These are phyloP conservation scores for Alligator sinensis DNA, from an alignment of 2,113 vertebrate species.

Conservation along the genomic window DNA sequence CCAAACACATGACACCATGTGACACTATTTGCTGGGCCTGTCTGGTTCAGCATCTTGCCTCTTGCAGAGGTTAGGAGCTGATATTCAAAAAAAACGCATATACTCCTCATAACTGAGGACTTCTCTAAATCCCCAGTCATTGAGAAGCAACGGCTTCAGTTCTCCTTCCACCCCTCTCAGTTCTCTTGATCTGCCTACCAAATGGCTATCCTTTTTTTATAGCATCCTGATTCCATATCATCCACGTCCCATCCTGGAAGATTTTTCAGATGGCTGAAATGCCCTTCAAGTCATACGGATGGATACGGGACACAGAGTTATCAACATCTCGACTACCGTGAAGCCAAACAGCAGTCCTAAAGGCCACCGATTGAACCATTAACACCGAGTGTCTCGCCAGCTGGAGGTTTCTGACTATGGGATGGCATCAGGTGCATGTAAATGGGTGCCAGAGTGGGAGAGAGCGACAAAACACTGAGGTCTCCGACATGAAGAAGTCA, in stretches of 20 bases:
- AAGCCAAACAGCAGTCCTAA: background rate
- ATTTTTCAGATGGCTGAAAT: background rate
- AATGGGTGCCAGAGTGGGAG: accelerated
- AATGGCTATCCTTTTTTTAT: background rate
- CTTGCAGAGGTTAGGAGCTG: accelerated
- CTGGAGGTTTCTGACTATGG: background rate
- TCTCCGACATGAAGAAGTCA: background rate
- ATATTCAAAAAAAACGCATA: background rate
- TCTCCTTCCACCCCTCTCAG: background rate
- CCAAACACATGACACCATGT: background rate
- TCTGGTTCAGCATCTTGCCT: background rate
- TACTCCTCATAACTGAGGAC: background rate
- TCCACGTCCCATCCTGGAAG: background rate
- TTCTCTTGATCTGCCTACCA: background rate
- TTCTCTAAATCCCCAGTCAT: background rate
- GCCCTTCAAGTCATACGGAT: background rate
- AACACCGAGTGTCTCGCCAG: background rate
- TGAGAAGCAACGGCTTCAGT: background rate
- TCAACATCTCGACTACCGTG: background rate
- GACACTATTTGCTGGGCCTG: background rate
- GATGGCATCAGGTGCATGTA: background rate
- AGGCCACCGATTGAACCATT: background rate
- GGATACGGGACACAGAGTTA: background rate
- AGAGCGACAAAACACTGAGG: background rate
- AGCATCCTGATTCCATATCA: accelerated